Evolutionary conservation across 2,113 vertebrate species (phyloP), one percentile per base, ranked within the genome.

Genomic region (Aphyosemion australe): DNA sequence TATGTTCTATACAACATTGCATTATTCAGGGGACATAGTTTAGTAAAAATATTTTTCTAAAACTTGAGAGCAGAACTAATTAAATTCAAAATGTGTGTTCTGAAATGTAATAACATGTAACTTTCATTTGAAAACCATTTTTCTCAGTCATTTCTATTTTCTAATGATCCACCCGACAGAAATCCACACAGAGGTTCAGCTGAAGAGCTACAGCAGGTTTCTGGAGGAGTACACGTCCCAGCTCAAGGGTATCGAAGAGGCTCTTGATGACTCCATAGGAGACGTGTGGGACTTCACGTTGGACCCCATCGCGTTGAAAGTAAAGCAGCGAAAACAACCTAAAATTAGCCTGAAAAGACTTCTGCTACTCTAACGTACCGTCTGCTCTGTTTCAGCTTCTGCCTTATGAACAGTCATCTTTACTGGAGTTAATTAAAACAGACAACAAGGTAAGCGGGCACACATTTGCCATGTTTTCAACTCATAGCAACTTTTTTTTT

Each of bases 261-360:
- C 97, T 7, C 80, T 99, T 84, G 97, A 99, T 84, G 96, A 98
- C 63, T 95, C 96, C 21, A 85, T 97, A 19, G 97, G 97, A 84
- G 97, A 99, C 82, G 96, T 98, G 53, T 99, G 97, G 97, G 97
- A 99, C 89, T 98, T 99, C 86, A 98, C 93, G 80, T 91, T 99
- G 78, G 97, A 99, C 86, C 97, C 97, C 19, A 96, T 99, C 64
- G 92, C 95, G 52, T 91, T 99, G 70, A 95, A 96, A 94, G 97
- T 98, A 61, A 70, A 31, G n/a, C 16, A 16, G 6, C 10, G n/a
- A 32, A 41, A 63, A 34, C 9, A 1, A 43, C 63, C 53, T 32
- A 6, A n/a, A 26, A 46, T 26, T 2, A 10, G 4, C 8, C 42
- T 74, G 21, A 60, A 41, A 52, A 60, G 7, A 42, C 12, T 42